Base-by-base conservation (phyloP, 2,797 vertebrate species). In the Melanotaenia nigrans region DNA sequence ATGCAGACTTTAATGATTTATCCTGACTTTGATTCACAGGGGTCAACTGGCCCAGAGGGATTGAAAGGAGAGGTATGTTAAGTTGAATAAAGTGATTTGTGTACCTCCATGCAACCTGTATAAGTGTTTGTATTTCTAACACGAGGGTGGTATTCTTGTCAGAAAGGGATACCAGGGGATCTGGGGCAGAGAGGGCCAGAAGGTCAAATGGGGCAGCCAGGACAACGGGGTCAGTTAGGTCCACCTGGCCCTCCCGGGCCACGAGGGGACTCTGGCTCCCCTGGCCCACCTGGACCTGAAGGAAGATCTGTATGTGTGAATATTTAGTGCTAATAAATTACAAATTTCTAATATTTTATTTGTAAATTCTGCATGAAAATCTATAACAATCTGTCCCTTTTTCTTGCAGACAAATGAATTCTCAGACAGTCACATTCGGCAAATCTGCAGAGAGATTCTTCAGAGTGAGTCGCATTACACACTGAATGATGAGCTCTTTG, bases 151-250 rank as follows among this genome's bases (percentile, higher is more conserved):
- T 94, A 68, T 92, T 88, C 79, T 85, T 93, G 85, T 90, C 77
- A 99, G 98, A 96, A 95, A 95, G 98, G 98, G 91, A 95, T 96
- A 91, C 83, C 94, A 89, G 98, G 98, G 85, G 96, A 97, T 78
- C 81, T 87, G 13, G 98, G 97, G 35, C 80, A 87, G 75, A 94
- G 61, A 89, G 98, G 98, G 71, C 91, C 85, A 76, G 89, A 30
- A 67, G 98, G 97, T 75, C 96, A 95, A 66, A 93, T 92, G 81
- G 98, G 98, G 84, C 93, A 93, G 56, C 91, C 96, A 18, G 98
- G 98, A 76, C 64, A 92, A 77, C 87, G 90, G 7, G 98, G 98
- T 71, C 87, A 92, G 72, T 85, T 89, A 75, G 98, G 98, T 68
- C 82, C 88, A 63, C 62, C 92, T n/a, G 98, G 98, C 7, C 87